Evolutionary conservation across 1,140 invertebrate species (phyloP), one percentile per base, ranked within the genome.

Genomic region (Gryon sp.): DNA sequence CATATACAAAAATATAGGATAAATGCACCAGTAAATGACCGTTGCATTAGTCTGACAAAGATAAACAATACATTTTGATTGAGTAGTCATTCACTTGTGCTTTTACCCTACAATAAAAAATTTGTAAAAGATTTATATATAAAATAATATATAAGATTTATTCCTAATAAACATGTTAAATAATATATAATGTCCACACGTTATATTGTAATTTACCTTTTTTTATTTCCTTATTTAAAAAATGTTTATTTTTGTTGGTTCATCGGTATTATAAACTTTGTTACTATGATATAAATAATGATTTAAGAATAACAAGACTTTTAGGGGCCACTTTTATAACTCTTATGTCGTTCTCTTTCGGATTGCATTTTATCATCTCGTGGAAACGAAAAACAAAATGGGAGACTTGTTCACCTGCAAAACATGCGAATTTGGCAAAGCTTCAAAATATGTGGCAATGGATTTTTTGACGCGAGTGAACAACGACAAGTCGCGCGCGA

Each of bases 361-460:
- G 15, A 26, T 18, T 2, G 38, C 28, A 60, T 26, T 41, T 63
- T 24, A 52, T 63, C 45, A 52, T 63, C 22, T 63, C 46, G 22
- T 16, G 46, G 46, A 50, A 20, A 32, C 45, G 45, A 5, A 11
- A 12, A 46, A 34, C 36, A 66, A 53, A 53, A 14, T 34, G 38
- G 32, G 46, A 40, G 48, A 69, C 50, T 59, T 41, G 52, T 50
- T 69, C 65, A 69, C 52, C 43, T 59, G 52, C 57, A 69, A 59
- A 69, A 40, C 53, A 69, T 36, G 53, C 22, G 26, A 43, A 34
- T 69, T 69, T 69, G 65, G 65, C 65, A 59, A 8, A 14, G 34
- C 19, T 59, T 60, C 65, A 69, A 69, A 69, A 50, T 60, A 34
- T 48, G 45, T 52, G 55, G 45, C 45, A 60, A 52, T 70, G 41